A percentile compares a stretch with the other conserved stretches of the same genome.
Evolutionary conservation across 1,140 invertebrate genomes (phyloP).

Genomic region (Scaptomyza graminum): DNA sequence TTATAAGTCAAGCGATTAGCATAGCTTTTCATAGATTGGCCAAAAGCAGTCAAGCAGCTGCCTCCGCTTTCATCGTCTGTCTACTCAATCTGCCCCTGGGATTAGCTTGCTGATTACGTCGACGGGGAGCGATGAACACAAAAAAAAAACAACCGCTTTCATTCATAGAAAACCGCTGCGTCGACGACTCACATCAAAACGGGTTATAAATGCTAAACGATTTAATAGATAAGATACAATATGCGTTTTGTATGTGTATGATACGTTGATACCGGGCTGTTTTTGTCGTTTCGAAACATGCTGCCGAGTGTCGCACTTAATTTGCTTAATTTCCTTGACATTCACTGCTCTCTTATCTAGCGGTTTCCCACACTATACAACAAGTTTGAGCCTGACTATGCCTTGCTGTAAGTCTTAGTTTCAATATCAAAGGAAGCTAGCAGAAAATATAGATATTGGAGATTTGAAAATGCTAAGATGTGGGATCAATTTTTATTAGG

Average conservation of each 20-base stretch:
- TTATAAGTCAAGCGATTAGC: slow-evolving; percentile 74
- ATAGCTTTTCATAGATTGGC: slow-evolving; percentile 44
- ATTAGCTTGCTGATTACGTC: slow-evolving; percentile 44
- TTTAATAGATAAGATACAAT: slow-evolving; percentile 80
- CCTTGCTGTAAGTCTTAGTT: neutral
- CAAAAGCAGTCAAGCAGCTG: slow-evolving; percentile 26
- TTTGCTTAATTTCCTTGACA: slow-evolving; percentile 62
- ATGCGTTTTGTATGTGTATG: slow-evolving; percentile 26
- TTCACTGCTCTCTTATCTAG: slow-evolving; percentile 31
- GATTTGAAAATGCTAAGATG: no score
- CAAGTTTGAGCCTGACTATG: slow-evolving; percentile 14
- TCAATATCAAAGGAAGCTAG: neutral
- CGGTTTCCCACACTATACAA: slow-evolving; percentile 26
- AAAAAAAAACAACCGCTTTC: slow-evolving; percentile 58
- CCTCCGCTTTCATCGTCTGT: slow-evolving; percentile 47
- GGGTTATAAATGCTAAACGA: slow-evolving; percentile 79
- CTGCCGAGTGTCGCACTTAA: slow-evolving; percentile 75
- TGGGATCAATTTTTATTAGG: no score
- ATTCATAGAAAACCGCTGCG: slow-evolving; percentile 67
- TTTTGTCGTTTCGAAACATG: slow-evolving; percentile 56
- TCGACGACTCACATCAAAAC: slow-evolving; percentile 49
- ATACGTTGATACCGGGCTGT: neutral
- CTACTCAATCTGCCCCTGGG: slow-evolving; percentile 20
- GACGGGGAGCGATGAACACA: neutral
- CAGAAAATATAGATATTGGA: no score